Evolutionary conservation across 2,888 invertebrate genomes (phyloP).

Genomic region (Rhagophthalmus giganteus): DNA sequence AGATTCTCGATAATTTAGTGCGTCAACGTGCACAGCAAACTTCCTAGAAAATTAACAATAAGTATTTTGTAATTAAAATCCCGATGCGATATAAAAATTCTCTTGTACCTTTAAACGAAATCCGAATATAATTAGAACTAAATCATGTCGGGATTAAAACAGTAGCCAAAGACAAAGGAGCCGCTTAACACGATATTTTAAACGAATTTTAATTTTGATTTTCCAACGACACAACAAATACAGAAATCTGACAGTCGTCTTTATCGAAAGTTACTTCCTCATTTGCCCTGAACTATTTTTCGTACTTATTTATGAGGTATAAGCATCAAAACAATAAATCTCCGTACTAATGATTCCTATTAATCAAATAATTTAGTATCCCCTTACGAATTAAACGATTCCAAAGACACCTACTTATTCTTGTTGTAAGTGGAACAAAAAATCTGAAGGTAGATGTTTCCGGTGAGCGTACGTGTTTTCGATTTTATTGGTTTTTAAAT

Average conservation of each 20-base stretch:
- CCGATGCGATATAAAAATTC: too few species aligned
- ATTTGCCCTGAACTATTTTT: constrained; percentile 29
- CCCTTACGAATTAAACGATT: constrained; percentile 12
- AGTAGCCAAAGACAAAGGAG: constrained; percentile 34
- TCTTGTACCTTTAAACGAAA: constrained; percentile 30
- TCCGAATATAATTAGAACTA: constrained; percentile 35
- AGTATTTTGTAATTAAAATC: too few species aligned
- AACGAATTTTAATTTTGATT: constrained; percentile 25
- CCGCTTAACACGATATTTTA: constrained; percentile 32
- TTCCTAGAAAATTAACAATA: too few species aligned
- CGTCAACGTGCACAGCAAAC: too few species aligned
- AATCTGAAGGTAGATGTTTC: constrained; percentile 5
- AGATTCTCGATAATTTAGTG: too few species aligned
- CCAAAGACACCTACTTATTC: constrained; percentile 17
- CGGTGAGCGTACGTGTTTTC: too few species aligned
- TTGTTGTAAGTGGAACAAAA: constrained; percentile 4
- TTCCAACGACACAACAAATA: not conserved
- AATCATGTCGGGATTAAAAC: constrained; percentile 36
- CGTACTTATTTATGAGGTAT: constrained; percentile 27
- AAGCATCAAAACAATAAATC: constrained; percentile 30
- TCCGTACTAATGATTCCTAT: constrained; percentile 28
- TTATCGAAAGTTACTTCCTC: constrained; percentile 26
- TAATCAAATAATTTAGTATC: constrained; percentile 34
- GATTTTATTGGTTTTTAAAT: too few species aligned
- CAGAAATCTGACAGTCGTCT: not conserved